Evolutionary conservation across 2,113 vertebrate species (phyloP), one percentile per base, ranked within the genome.

Genomic region (Suncus etruscus): DNA sequence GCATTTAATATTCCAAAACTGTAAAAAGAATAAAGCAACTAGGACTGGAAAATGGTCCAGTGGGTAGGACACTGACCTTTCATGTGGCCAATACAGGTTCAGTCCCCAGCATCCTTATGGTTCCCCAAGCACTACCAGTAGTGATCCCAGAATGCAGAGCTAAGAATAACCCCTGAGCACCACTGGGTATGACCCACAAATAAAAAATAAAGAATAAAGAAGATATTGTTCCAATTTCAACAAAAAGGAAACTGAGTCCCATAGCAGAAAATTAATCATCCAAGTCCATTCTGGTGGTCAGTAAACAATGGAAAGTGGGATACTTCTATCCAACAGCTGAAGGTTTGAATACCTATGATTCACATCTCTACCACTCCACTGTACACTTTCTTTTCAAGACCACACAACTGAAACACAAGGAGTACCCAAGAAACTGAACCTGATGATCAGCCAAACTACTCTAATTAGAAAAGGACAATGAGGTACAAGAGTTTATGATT

Each of bases 1-100:
- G 32, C 24, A 70, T 47, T 91, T 72, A 86, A 61, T 75, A 90
- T 75, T 78, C 29, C 48, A 48, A 83, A 94, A 31, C 29, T 10
- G 0, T 24, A 87, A 81, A 25, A 70, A 68, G 32, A 74, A 89
- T 48, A 3, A 80, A 25, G 45, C 6, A 74, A 66, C n/a, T 61
- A 39, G 3, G 39, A 39, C 5, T 39, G 39, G 39, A 39, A 39
- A 39, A 39, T 39, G 39, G 39, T 3, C 5, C 39, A 39, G 39
- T 39, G 39, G 39, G 39, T 39, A 39, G 39, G 39, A 39, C 39
- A 39, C 39, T 39, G 39, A 39, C 39, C 39, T 39, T 39, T 39
- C 39, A 39, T 39, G 39, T 39, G 39, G 5, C 39, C 39, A 39
- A 39, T 39, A 39, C 39, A 39, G 39, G 39, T 39, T 39, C 39